A percentile compares a stretch with the other conserved stretches of the same genome.
Conservation (phyloP, 2,113 vertebrate genomes). For the Ammospiza caudacuta region DNA sequence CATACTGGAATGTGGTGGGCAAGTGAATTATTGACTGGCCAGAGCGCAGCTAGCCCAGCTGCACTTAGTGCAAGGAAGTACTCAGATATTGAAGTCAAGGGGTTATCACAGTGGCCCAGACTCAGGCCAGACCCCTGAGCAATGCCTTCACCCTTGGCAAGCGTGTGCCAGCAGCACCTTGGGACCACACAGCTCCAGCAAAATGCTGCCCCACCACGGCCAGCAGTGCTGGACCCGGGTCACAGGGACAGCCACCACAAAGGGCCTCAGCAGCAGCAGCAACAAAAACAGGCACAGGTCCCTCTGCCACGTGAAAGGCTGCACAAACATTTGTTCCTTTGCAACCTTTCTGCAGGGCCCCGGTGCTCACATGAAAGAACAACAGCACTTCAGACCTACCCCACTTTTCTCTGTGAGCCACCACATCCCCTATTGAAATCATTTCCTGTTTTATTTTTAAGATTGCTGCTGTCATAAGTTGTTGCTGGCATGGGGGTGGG, state of each 20-base stretch:
- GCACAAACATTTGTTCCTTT: neutral
- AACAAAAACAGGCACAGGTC: neutral
- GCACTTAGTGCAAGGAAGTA: neutral
- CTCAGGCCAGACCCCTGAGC: neutral
- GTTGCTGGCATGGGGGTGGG: neutral
- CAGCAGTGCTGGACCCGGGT: fast-evolving
- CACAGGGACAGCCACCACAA: neutral
- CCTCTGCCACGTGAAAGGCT: neutral
- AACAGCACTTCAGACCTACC: neutral
- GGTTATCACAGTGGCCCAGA: fast-evolving
- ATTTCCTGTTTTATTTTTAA: constrained; percentile 70
- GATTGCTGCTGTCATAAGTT: constrained; percentile 29
- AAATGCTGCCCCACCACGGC: fast-evolving
- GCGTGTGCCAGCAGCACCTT: fast-evolving
- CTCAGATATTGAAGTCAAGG: neutral
- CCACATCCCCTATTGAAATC: constrained; percentile 60
- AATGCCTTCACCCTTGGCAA: neutral
- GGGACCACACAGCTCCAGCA: fast-evolving
- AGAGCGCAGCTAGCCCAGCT: neutral
- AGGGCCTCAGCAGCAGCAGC: neutral
- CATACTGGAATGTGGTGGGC: neutral
- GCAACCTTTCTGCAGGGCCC: neutral
- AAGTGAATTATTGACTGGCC: neutral
- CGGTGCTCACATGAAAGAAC: neutral
- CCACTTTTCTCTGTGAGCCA: constrained; percentile 17